phyloP scores from a whole-genome alignment of 2,797 vertebrate genomes.

The Semotilus atromaculatus region DNA sequence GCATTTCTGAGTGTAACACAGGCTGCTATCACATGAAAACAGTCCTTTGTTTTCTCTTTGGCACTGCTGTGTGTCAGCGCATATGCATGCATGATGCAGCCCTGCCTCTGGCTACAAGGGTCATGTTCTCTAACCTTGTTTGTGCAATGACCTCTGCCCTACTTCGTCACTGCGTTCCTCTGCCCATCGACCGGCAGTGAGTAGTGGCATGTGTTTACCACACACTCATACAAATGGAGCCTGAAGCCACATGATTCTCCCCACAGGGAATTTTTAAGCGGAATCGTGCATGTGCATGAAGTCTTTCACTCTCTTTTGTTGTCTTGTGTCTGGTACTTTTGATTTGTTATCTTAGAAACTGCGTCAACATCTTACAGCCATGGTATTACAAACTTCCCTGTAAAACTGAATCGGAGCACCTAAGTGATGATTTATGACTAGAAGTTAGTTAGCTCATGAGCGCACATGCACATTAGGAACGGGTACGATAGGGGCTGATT shows the following conservation, averaged over 20 bases:
- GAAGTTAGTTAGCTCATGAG: not conserved
- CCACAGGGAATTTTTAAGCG: constrained; percentile 13
- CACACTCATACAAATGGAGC: constrained; percentile 13
- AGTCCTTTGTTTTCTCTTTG: constrained; percentile 51
- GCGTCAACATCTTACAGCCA: not conserved
- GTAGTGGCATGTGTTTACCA: not conserved
- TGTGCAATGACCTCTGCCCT: constrained; percentile 74
- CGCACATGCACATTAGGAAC: not conserved
- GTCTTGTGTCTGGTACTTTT: not conserved
- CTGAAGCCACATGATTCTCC: not conserved
- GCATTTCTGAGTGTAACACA: constrained; percentile 48
- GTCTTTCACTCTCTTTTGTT: not conserved
- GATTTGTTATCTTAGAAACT: not conserved
- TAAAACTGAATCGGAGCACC: not conserved
- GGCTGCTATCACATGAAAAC: constrained; percentile 41
- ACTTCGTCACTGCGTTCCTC: constrained; percentile 54
- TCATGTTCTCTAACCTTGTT: constrained; percentile 44
- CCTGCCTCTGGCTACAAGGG: constrained; percentile 10
- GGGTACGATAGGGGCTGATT: not conserved
- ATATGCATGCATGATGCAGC: constrained; percentile 15
- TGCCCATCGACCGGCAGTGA: constrained; percentile 9
- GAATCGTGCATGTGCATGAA: not conserved
- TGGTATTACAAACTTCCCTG: not conserved
- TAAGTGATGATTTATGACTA: not conserved
- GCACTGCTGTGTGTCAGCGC: constrained; percentile 2